Evolutionary conservation across 1,140 invertebrate species (phyloP).

Genomic region (Anastrepha ludens): DNA sequence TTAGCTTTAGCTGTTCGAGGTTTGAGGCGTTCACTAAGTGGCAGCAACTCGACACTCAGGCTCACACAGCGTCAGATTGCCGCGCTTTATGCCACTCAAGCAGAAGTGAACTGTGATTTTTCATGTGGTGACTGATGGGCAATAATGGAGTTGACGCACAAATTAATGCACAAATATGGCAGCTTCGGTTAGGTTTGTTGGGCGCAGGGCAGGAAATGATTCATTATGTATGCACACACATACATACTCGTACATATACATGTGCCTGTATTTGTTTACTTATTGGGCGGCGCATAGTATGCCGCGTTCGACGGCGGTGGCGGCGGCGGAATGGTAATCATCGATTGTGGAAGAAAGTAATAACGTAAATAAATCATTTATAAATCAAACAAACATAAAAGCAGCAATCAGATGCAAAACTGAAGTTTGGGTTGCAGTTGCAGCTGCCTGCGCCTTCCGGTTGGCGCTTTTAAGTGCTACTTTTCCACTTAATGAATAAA

Average conservation of each 20-base stretch:
- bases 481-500: constrained; percentile 17
- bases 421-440: background rate
- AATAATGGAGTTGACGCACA: background rate
- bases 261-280: background rate
- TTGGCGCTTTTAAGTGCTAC: constrained; percentile 16
- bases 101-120: constrained; percentile 2
- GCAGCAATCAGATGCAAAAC: background rate
- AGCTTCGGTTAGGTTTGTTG: background rate
- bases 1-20: background rate
- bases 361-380: constrained; percentile 15
- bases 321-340: background rate
- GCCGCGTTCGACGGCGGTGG: background rate
- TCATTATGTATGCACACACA: background rate
- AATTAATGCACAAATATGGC: constrained; percentile 36
- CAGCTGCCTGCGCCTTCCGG: background rate
- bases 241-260: too few species aligned
- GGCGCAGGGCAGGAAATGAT: constrained; percentile 10
- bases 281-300: constrained; percentile 23
- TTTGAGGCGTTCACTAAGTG: constrained; percentile 19
- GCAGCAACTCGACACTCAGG: constrained; percentile 20
- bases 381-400: background rate
- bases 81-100: background rate
- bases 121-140: background rate
- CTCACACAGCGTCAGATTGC: background rate
- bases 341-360: constrained; percentile 4